phyloP scores from a whole-genome alignment of 2,888 invertebrate genomes.

The Adela reaumurella region DNA sequence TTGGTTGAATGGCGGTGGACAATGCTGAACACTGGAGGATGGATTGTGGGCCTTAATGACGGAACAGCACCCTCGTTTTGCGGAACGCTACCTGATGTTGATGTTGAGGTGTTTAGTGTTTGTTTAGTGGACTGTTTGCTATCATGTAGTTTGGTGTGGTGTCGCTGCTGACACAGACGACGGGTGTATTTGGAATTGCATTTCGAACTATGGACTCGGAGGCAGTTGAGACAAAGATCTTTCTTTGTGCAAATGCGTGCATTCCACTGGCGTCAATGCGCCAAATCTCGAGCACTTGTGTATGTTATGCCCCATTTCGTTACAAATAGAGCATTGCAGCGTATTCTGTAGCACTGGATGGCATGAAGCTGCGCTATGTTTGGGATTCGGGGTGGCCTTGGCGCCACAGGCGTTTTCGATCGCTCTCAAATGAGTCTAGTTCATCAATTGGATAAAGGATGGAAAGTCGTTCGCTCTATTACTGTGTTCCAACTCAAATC shows the following conservation, averaged over 20 bases:
- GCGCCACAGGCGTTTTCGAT: neutral
- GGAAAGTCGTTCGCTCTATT: neutral
- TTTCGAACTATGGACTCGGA: neutral
- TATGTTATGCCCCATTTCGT: neutral
- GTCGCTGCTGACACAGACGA: neutral
- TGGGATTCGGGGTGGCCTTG: neutral
- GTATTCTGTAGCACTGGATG: no score
- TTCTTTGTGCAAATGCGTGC: neutral
- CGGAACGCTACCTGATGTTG: neutral
- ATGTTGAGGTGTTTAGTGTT: no score
- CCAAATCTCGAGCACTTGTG: neutral
- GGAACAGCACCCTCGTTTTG: neutral
- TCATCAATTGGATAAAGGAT: neutral
- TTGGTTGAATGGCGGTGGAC: neutral
- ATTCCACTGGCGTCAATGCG: neutral
- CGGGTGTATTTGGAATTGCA: neutral
- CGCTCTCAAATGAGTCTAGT: neutral
- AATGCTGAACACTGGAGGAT: neutral
- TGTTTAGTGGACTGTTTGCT: neutral
- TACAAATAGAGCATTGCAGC: no score
- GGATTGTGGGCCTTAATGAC: neutral
- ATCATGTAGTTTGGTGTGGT: neutral
- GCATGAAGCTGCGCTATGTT: no score
- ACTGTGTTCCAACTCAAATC: constrained; percentile 1
- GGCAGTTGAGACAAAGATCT: neutral